These are phyloP conservation scores for Drosophila meridiana DNA, from an alignment of 2,888 invertebrate genomes.

Conservation along the genomic window DNA sequence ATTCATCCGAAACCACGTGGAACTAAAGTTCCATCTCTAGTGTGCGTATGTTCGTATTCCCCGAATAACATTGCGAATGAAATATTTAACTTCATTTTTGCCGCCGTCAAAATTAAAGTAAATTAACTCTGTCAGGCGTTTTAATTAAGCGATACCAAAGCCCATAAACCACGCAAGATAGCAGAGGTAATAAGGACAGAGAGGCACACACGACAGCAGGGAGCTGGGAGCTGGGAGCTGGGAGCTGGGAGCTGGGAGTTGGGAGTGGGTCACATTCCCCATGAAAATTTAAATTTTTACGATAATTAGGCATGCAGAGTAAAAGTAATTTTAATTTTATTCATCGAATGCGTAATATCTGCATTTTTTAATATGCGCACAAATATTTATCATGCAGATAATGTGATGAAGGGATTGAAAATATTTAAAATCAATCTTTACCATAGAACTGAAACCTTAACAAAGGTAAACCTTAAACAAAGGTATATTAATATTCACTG, in stretches of 20 bases:
- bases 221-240: background rate
- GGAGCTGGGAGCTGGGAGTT: background rate
- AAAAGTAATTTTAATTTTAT: constrained; percentile 22
- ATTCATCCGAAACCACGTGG: too few relatives aligned
- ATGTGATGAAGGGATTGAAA: background rate
- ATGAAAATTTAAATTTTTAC: constrained; percentile 31
- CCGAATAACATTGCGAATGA: constrained; percentile 61
- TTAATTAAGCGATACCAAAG: constrained; percentile 66
- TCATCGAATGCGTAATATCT: background rate
- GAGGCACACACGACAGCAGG: background rate
- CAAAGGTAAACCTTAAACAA: too few relatives aligned
- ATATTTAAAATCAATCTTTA: too few relatives aligned
- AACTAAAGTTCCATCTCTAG: background rate
- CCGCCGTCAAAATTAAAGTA: constrained; percentile 62
- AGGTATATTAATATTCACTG: too few relatives aligned
- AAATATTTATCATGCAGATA: background rate
- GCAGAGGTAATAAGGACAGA: background rate
- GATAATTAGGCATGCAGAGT: constrained; percentile 20
- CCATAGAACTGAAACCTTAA: too few relatives aligned
- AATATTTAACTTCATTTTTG: constrained; percentile 76
- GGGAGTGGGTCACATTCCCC: background rate
- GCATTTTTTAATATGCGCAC: background rate
- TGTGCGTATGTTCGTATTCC: constrained; percentile 27
- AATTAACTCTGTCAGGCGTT: constrained; percentile 71
- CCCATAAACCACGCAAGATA: constrained; percentile 24